Percentiles rank a stretch among this genome's conserved stretches.
These are phyloP conservation scores for Enteromius unitaeniatus DNA, from an alignment of 2,797 vertebrate species.

Conservation along the genomic window DNA sequence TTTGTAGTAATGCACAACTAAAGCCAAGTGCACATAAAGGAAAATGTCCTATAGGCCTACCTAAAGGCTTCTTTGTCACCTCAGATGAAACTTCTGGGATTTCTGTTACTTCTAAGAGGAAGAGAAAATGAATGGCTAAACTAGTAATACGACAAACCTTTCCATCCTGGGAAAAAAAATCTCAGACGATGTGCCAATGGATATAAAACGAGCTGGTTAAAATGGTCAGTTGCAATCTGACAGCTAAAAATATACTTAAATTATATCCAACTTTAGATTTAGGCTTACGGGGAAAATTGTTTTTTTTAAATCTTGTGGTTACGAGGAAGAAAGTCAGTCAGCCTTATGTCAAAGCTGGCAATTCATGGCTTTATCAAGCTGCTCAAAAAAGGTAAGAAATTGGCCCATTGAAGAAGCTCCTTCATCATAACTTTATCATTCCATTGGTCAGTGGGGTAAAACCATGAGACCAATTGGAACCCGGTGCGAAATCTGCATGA, in stretches of 20 bases:
- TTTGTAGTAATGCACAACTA: background rate
- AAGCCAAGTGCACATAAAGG: constrained; percentile 39
- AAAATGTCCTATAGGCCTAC: constrained; percentile 76
- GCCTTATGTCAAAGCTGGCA: background rate
- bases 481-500: background rate
- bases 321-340: background rate
- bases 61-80: constrained; percentile 84
- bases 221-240: background rate
- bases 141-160: background rate
- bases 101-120: constrained; percentile 84
- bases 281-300: background rate
- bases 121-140: constrained; percentile 7
- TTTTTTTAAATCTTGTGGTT: background rate
- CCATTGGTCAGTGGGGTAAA: background rate
- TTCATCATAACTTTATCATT: too few species aligned
- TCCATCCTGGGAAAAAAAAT: background rate
- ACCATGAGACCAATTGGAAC: background rate
- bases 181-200: background rate
- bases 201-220: background rate
- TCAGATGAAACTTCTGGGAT: constrained; percentile 85
- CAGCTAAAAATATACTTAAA: background rate
- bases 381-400: too few species aligned
- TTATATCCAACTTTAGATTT: background rate
- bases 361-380: background rate
- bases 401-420: background rate